These are phyloP conservation scores for Nycticebus coucang DNA, from an alignment of 2,113 vertebrate species.

Conservation along the genomic window DNA sequence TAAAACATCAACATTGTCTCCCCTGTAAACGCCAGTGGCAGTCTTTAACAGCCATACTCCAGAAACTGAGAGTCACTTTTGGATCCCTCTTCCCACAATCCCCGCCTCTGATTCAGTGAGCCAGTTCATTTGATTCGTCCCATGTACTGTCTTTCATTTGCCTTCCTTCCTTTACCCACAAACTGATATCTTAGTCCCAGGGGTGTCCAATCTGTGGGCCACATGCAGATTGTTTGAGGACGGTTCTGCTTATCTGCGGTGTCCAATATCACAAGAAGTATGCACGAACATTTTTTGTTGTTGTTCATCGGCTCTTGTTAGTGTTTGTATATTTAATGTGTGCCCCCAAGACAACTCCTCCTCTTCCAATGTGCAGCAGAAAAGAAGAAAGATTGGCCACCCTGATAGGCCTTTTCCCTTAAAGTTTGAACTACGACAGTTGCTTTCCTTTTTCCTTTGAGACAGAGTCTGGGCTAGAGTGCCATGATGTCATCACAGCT, in stretches of 20 bases:
- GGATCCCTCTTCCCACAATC: not conserved
- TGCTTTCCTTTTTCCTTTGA: not conserved
- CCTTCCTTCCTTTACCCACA: not conserved
- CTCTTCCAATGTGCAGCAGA: too few relatives aligned
- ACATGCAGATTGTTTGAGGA: too few relatives aligned
- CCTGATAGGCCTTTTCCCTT: not conserved
- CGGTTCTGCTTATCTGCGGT: too few relatives aligned
- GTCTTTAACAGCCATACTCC: not conserved
- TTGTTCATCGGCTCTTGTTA: too few relatives aligned
- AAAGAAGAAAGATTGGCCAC: too few relatives aligned
- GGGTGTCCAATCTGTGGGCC: too few relatives aligned
- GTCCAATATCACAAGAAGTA: too few relatives aligned
- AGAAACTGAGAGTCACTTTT: not conserved
- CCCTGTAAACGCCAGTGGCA: not conserved
- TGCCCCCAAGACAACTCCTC: too few relatives aligned
- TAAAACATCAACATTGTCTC: not conserved
- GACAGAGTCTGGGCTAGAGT: too few relatives aligned
- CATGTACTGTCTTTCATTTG: not conserved
- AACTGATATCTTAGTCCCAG: not conserved
- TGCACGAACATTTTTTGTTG: too few relatives aligned
- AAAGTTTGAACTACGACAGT: not conserved
- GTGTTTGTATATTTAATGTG: too few relatives aligned
- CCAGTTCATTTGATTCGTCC: not conserved
- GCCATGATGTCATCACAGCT: too few relatives aligned
- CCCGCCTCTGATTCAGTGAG: not conserved